These are phyloP conservation scores for Rhopalosiphum maidis DNA, from an alignment of 1,140 invertebrate species.

Conservation along the genomic window DNA sequence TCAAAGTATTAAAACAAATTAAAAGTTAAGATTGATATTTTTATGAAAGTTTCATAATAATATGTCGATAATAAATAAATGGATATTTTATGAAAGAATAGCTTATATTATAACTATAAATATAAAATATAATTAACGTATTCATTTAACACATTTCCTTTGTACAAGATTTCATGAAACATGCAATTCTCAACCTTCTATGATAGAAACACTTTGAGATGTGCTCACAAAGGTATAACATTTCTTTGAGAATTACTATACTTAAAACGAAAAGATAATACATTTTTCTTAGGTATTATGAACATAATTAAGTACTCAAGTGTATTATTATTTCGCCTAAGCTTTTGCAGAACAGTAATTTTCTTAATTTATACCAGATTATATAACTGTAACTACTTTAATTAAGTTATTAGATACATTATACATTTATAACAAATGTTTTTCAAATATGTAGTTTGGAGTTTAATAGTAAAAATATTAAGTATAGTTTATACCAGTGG, in stretches of 20 bases:
- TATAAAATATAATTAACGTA: neutral
- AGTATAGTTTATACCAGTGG: too few relatives aligned
- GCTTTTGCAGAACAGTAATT: neutral
- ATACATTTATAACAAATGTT: neutral
- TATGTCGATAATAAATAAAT: neutral
- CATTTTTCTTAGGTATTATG: constrained; percentile 17
- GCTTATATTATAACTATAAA: neutral
- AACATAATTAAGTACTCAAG: neutral
- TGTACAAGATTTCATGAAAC: neutral
- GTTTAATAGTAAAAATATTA: neutral
- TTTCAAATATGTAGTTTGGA: neutral
- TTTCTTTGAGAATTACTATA: neutral
- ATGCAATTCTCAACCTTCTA: neutral
- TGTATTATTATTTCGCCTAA: neutral
- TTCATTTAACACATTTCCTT: neutral
- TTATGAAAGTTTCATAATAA: neutral
- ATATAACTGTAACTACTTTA: neutral
- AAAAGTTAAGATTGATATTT: neutral
- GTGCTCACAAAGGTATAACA: neutral
- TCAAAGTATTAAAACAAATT: neutral
- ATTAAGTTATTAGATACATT: neutral
- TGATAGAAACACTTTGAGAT: neutral
- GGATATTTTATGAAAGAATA: neutral
- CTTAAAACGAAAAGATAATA: constrained; percentile 1
- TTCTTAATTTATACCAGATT: neutral